These are phyloP conservation scores for Bombus balteatus DNA, from an alignment of 1,140 invertebrate genomes.

Conservation along the genomic window DNA sequence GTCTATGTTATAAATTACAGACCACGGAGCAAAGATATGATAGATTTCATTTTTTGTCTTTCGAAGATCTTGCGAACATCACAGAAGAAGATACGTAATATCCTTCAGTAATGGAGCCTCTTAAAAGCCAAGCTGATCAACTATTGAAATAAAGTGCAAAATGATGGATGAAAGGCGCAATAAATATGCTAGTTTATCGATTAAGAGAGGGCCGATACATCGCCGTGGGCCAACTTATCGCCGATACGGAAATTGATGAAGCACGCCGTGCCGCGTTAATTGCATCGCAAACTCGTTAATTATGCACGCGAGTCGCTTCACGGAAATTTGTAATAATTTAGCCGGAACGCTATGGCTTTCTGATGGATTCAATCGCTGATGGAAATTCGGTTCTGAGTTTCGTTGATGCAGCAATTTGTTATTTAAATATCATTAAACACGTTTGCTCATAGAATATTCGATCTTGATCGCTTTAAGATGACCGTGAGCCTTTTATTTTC, in stretches of 20 bases:
- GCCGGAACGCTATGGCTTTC: background rate
- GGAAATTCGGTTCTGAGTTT: background rate
- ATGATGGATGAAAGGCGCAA: background rate
- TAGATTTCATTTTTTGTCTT: no score
- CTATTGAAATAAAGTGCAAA: background rate
- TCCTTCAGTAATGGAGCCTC: no score
- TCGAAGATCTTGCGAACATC: no score
- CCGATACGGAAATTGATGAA: conserved; percentile 5
- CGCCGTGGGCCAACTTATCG: background rate
- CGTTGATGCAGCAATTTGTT: background rate
- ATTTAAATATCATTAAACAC: background rate
- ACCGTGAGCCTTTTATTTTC: background rate
- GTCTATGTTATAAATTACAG: no score
- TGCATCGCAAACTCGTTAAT: conserved; percentile 34
- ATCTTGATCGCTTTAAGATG: background rate
- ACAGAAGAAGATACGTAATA: no score
- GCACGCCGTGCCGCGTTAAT: background rate
- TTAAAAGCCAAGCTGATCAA: background rate
- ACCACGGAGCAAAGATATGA: no score
- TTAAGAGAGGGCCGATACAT: background rate
- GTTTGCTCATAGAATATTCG: background rate
- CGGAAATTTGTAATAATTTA: conserved; percentile 26
- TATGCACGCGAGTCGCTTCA: conserved; percentile 23
- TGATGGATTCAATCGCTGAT: background rate
- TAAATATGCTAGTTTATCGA: background rate